Evolutionary conservation across 2,888 invertebrate species (phyloP).

Genomic region (Watsonalla binaria): DNA sequence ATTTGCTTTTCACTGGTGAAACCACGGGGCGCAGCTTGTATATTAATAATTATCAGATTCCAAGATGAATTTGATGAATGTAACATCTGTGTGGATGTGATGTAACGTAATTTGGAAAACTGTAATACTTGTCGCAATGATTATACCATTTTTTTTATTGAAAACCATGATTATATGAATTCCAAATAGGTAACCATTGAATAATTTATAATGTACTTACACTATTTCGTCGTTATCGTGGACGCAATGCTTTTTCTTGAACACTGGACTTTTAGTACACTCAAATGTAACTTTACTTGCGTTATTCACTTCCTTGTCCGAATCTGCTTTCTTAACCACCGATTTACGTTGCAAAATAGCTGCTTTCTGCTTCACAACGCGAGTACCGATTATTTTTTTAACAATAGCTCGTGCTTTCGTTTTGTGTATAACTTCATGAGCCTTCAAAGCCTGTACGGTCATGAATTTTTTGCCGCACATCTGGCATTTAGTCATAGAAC

Average conservation of each 20-base stretch:
- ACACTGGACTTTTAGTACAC: slow-evolving; percentile 49
- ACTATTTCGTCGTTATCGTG: slow-evolving; percentile 31
- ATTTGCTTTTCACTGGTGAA: no score
- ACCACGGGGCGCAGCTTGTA: no score
- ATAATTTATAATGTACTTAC: slow-evolving; percentile 34
- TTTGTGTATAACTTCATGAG: slow-evolving; percentile 39
- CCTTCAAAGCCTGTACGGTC: slow-evolving; percentile 31
- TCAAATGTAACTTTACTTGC: slow-evolving; percentile 36
- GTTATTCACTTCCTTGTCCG: background rate
- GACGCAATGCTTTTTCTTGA: slow-evolving; percentile 47
- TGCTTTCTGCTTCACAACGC: slow-evolving; percentile 9
- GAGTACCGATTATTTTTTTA: background rate
- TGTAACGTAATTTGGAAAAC: no score
- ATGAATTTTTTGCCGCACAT: slow-evolving; percentile 42
- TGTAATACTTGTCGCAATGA: no score
- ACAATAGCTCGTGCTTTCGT: slow-evolving; percentile 11
- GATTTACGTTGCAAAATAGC: slow-evolving; percentile 6
- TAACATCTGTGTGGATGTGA: no score
- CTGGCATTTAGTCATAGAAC: slow-evolving; percentile 37
- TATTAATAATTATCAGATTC: no score
- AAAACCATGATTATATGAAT: no score
- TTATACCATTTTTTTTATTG: no score
- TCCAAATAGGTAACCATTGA: background rate
- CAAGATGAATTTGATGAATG: no score
- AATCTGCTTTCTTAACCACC: background rate